Conservation (phyloP, 2,797 vertebrate species). For the Chaetodon trifasciatus region DNA sequence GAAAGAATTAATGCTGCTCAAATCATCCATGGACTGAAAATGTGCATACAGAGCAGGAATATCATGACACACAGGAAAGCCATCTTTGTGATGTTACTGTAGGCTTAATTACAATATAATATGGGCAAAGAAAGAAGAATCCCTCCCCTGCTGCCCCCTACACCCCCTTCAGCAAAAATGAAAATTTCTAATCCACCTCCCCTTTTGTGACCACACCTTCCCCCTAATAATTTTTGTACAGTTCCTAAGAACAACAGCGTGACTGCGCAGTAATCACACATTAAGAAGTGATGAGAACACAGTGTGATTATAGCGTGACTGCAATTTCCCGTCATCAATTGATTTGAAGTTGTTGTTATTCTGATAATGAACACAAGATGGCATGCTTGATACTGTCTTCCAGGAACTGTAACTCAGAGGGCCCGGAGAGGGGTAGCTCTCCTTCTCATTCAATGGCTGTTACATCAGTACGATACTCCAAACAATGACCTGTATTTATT, state of each 20-base stretch:
- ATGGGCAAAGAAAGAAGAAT: not conserved
- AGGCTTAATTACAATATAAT: not conserved
- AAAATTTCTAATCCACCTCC: not conserved
- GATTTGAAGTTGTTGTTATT: conserved; percentile 35
- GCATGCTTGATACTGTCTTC: conserved; percentile 59
- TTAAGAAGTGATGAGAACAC: conserved; percentile 11
- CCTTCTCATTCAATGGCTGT: conserved; percentile 47
- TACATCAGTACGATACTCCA: conserved; percentile 47
- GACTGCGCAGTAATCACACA: not conserved
- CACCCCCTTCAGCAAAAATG: not conserved
- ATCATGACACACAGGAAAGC: not conserved
- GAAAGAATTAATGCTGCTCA: not conserved
- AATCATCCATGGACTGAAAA: not conserved
- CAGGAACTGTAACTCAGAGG: conserved; percentile 7
- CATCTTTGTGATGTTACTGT: not conserved
- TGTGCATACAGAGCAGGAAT: not conserved
- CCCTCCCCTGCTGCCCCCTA: not conserved
- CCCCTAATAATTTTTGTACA: not conserved
- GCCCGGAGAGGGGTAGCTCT: conserved; percentile 34
- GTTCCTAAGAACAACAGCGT: not conserved
- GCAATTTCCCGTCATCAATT: not conserved
- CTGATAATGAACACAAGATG: conserved; percentile 73
- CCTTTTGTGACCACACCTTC: not conserved
- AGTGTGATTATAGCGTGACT: not conserved
- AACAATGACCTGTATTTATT: conserved; percentile 44